Evolutionary conservation across 2,888 invertebrate genomes (phyloP).

Genomic region (Trissonchulus sp.): DNA sequence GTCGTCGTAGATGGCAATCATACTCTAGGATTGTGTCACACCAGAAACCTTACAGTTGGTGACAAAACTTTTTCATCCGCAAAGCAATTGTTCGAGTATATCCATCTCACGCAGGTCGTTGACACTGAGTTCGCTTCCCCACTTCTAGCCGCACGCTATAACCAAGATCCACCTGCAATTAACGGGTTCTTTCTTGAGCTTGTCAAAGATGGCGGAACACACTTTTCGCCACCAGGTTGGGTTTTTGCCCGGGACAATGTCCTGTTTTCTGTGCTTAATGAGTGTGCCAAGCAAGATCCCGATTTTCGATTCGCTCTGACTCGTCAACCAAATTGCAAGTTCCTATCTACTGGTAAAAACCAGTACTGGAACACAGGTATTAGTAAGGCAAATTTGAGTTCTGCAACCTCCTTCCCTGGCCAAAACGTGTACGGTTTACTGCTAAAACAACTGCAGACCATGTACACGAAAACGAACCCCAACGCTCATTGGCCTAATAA

Average conservation of each 20-base stretch:
- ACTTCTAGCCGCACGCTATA: not conserved
- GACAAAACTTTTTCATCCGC: not conserved
- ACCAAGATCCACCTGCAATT: not conserved
- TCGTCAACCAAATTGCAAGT: not conserved
- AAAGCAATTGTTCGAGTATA: not conserved
- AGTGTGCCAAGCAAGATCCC: not conserved
- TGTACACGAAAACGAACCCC: too few relatives aligned
- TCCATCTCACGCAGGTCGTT: not conserved
- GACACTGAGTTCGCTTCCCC: not conserved
- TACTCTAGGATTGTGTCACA: too few relatives aligned
- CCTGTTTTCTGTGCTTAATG: not conserved
- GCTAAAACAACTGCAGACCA: not conserved
- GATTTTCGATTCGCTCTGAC: not conserved
- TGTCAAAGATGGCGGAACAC: not conserved
- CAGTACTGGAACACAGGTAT: conserved; percentile 2
- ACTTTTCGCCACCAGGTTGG: not conserved
- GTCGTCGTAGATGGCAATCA: too few relatives aligned
- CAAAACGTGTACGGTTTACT: not conserved
- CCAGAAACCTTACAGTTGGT: too few relatives aligned
- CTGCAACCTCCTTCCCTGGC: not conserved
- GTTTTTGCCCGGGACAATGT: not conserved
- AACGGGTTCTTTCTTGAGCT: not conserved
- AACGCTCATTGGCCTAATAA: too few relatives aligned
- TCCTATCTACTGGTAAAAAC: not conserved
- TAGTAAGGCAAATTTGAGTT: too few relatives aligned